These are phyloP conservation scores for Coracias cyanogaster DNA, from an alignment of 2,797 vertebrate species.

Conservation along the genomic window DNA sequence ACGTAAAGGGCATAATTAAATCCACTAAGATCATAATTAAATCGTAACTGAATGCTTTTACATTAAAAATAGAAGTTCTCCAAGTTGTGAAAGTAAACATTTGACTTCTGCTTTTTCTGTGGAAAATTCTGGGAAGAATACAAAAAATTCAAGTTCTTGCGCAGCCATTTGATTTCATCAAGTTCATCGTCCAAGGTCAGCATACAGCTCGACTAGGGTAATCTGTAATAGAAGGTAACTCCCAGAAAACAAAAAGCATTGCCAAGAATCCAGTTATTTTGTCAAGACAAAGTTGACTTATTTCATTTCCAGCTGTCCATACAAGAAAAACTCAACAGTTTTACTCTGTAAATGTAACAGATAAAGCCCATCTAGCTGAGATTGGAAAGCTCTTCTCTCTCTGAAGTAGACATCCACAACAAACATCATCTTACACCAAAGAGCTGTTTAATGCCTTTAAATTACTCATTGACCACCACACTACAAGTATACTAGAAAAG, in stretches of 20 bases:
- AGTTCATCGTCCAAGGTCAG: constrained; percentile 33
- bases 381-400: background rate
- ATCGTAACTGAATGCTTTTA: background rate
- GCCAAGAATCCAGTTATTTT: constrained; percentile 44
- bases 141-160: background rate
- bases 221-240: constrained; percentile 36
- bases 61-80: background rate
- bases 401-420: background rate
- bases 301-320: constrained; percentile 20
- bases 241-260: constrained; percentile 45
- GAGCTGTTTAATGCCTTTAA: background rate
- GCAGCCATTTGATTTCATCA: background rate
- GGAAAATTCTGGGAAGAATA: background rate
- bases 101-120: background rate
- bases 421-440: background rate
- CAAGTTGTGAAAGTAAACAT: background rate
- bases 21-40: background rate
- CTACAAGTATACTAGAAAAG: background rate
- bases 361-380: background rate
- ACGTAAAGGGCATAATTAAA: background rate
- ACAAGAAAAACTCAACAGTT: background rate
- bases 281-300: background rate
- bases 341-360: background rate
- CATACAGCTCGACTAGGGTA: background rate
- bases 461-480: background rate